Conservation (phyloP, 2,113 vertebrate genomes). For the Bombycilla garrulus region DNA sequence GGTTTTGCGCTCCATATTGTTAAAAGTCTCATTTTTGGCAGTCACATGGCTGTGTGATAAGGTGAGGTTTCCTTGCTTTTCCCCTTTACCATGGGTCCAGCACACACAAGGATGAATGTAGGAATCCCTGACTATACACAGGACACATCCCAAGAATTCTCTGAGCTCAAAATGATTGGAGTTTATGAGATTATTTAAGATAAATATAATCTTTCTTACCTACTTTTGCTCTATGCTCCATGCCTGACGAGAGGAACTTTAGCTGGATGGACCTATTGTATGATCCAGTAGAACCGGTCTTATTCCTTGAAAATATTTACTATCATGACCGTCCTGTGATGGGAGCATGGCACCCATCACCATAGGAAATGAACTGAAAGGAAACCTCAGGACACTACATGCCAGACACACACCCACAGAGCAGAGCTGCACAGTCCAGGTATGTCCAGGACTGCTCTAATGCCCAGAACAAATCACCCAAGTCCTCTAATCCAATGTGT, state of each 20-base stretch:
- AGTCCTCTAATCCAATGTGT: neutral
- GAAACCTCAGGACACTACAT: neutral
- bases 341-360: neutral
- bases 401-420: neutral
- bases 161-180: neutral
- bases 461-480: neutral
- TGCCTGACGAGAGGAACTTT: neutral
- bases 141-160: neutral
- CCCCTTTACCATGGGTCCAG: neutral
- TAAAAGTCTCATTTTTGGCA: neutral
- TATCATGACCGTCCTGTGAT: neutral
- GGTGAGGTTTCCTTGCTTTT: neutral
- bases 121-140: neutral
- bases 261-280: neutral
- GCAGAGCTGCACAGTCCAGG: neutral
- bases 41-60: neutral
- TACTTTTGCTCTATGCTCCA: neutral
- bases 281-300: neutral
- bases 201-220: neutral
- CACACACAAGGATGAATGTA: neutral
- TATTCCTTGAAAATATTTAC: neutral
- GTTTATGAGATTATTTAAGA: neutral
- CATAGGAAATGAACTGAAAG: neutral
- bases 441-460: neutral
- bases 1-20: neutral